Evolutionary conservation across 2,113 vertebrate species (phyloP).

Genomic region (Daboia siamensis): DNA sequence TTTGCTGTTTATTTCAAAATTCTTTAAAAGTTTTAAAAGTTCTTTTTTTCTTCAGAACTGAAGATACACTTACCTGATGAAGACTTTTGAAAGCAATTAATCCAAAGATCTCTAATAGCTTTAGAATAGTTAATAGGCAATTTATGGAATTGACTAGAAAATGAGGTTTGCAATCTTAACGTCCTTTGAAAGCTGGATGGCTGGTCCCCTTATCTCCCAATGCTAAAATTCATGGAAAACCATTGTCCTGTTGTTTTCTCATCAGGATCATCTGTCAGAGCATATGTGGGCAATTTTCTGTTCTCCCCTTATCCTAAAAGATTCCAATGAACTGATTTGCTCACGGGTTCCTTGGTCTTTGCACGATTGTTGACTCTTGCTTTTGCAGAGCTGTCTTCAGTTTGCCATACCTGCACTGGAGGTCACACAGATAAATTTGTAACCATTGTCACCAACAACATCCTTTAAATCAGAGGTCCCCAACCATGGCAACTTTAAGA

Average conservation of each 20-base stretch:
- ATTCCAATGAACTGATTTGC: background rate
- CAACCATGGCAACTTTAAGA: too few relatives aligned
- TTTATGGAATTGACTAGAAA: background rate
- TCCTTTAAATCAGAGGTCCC: background rate
- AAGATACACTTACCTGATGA: background rate
- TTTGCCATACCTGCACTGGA: background rate
- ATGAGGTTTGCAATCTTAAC: background rate
- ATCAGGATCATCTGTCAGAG: background rate
- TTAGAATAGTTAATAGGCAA: background rate
- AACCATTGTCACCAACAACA: background rate
- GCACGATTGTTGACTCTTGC: background rate
- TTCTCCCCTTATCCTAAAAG: background rate
- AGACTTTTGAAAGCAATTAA: background rate
- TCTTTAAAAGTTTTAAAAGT: background rate
- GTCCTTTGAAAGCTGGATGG: background rate
- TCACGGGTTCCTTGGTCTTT: background rate
- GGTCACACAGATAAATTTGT: background rate
- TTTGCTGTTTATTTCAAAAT: background rate
- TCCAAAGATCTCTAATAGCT: background rate
- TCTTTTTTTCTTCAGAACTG: background rate
- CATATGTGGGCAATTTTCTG: background rate
- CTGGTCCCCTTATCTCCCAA: background rate
- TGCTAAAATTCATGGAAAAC: background rate
- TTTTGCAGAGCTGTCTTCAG: background rate
- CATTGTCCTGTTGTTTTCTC: too few relatives aligned